A percentile compares a stretch with the other conserved stretches of the same genome.
Evolutionary conservation across 2,888 invertebrate genomes (phyloP).

Genomic region (Punctoribates punctum): DNA sequence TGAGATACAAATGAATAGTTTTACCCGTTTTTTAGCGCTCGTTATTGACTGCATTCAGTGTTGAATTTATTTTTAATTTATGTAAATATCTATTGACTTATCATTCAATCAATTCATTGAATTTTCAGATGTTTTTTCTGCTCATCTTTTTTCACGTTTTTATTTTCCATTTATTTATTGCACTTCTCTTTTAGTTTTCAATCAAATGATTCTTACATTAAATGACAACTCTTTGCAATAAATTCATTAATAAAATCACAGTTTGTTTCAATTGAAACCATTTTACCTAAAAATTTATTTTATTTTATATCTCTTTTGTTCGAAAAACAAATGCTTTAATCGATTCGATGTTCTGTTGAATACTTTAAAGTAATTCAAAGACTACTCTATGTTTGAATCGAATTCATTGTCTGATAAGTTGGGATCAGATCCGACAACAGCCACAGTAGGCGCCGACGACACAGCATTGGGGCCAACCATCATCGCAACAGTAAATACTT

Average conservation of each 20-base stretch:
- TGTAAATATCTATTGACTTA: not conserved
- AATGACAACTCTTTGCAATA: not conserved
- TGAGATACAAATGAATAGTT: not conserved
- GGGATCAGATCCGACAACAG: too few species aligned
- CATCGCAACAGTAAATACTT: too few species aligned
- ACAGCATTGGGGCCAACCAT: too few species aligned
- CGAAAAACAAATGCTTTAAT: not conserved
- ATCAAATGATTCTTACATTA: not conserved
- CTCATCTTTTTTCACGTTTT: not conserved
- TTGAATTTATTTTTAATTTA: slow-evolving; percentile 9
- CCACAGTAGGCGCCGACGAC: too few species aligned
- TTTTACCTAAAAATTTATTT: not conserved
- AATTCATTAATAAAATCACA: slow-evolving; percentile 10
- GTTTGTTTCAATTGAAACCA: not conserved
- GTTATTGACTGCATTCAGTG: not conserved
- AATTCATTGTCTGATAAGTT: too few species aligned
- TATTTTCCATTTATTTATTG: slow-evolving; percentile 6
- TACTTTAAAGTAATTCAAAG: too few species aligned
- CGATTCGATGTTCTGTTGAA: too few species aligned
- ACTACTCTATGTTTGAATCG: too few species aligned
- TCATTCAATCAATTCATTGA: not conserved
- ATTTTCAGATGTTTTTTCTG: not conserved
- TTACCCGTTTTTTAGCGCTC: slow-evolving; percentile 1
- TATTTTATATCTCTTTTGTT: not conserved
- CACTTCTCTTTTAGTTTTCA: not conserved